Evolutionary conservation across 2,113 vertebrate genomes (phyloP).

Genomic region (Thalassarche chlororhynchos): DNA sequence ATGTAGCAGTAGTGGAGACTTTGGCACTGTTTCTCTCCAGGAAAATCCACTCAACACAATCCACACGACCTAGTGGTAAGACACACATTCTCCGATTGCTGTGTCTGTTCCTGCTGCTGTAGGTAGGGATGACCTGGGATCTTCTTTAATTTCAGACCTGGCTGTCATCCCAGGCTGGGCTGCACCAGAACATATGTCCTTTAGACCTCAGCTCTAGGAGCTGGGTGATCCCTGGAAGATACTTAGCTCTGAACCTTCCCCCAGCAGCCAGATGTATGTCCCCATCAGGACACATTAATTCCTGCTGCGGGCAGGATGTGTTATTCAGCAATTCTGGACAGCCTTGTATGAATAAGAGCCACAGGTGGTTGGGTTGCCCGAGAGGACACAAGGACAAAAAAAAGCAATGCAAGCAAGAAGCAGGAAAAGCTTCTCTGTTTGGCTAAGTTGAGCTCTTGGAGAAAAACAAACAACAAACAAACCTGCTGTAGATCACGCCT

Average conservation of each 20-base stretch:
- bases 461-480: neutral
- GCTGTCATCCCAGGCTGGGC: neutral
- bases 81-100: neutral
- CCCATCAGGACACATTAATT: neutral
- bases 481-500: neutral
- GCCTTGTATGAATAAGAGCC: neutral
- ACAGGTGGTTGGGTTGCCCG: neutral
- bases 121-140: neutral
- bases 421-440: conserved; percentile 7
- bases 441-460: neutral
- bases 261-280: neutral
- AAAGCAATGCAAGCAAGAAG: neutral
- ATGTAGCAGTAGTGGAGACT: neutral
- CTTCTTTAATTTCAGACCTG: conserved; percentile 10
- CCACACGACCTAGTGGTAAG: neutral
- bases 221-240: neutral
- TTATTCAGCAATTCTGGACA: neutral
- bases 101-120: neutral
- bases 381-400: neutral
- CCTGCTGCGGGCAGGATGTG: neutral
- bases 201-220: neutral
- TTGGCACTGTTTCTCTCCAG: neutral
- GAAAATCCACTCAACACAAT: neutral
- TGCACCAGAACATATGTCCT: neutral
- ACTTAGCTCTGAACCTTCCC: neutral